Conservation (phyloP, 1,140 invertebrate species). For the Hypothenemus hampei region DNA sequence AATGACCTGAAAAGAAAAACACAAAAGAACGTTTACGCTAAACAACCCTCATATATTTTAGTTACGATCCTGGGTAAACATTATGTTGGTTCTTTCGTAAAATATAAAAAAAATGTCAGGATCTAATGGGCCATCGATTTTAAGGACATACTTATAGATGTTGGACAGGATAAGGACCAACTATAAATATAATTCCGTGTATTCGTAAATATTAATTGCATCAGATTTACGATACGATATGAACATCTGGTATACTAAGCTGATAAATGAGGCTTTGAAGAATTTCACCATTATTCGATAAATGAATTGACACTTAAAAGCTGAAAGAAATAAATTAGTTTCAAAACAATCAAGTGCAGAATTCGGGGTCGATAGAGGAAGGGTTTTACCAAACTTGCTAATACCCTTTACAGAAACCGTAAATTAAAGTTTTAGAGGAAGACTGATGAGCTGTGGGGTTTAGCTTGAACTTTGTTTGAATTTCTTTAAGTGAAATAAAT, state of each 20-base stretch:
- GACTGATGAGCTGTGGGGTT: constrained; percentile 6
- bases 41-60: constrained; percentile 15
- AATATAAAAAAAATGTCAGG: constrained; percentile 5
- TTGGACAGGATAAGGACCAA: not conserved
- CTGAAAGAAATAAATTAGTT: constrained; percentile 7
- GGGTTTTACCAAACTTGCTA: constrained; percentile 11
- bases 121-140: constrained; percentile 11
- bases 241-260: not conserved
- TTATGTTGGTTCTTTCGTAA: constrained; percentile 13
- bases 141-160: not conserved
- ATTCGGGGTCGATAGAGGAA: constrained; percentile 7
- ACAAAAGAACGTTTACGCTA: constrained; percentile 17
- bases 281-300: not conserved
- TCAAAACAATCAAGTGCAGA: constrained; percentile 14
- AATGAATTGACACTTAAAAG: not conserved
- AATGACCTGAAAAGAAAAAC: constrained; percentile 10
- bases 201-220: not conserved
- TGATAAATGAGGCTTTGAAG: not conserved
- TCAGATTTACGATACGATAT: no score
- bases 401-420: constrained; percentile 4
- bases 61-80: constrained; percentile 9
- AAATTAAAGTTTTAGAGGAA: constrained; percentile 13
- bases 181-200: not conserved
- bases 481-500: not conserved
- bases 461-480: not conserved